phyloP scores from a whole-genome alignment of 2,888 invertebrate genomes.

The Harmothoe impar region DNA sequence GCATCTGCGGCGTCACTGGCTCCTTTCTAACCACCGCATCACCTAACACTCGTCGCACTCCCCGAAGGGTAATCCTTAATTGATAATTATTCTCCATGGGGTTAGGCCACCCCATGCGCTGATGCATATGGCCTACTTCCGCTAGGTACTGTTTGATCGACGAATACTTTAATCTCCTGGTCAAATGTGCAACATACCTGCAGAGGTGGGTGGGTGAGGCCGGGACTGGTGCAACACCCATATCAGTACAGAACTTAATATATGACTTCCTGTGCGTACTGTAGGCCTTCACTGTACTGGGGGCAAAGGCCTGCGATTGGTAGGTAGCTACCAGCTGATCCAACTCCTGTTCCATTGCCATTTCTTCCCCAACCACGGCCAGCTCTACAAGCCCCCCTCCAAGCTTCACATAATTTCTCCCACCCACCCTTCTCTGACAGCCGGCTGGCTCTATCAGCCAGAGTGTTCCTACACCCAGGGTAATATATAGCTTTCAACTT shows the following conservation, averaged over 20 bases:
- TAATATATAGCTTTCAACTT: conserved; percentile 26
- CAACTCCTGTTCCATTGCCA: neutral
- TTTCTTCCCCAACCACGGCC: neutral
- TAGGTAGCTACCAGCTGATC: neutral
- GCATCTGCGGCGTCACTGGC: conserved; percentile 49
- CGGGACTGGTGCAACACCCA: neutral
- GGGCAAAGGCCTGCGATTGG: neutral
- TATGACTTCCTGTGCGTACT: neutral
- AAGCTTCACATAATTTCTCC: neutral
- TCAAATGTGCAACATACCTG: conserved; percentile 23
- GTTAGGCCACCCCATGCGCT: neutral
- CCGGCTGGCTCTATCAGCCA: conserved; percentile 12
- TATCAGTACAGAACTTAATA: neutral
- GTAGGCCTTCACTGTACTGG: conserved; percentile 2
- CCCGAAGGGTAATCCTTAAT: neutral
- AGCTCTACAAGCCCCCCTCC: neutral
- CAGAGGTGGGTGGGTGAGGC: neutral
- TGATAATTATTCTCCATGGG: conserved; percentile 5
- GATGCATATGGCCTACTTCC: conserved; percentile 8
- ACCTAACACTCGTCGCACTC: conserved; percentile 19
- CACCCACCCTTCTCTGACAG: neutral
- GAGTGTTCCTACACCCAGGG: neutral
- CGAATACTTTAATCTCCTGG: neutral
- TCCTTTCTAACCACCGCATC: neutral
- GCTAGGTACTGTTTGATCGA: conserved; percentile 18